Evolutionary conservation across 2,113 vertebrate species (phyloP).

Genomic region (Pardalotus punctatus): DNA sequence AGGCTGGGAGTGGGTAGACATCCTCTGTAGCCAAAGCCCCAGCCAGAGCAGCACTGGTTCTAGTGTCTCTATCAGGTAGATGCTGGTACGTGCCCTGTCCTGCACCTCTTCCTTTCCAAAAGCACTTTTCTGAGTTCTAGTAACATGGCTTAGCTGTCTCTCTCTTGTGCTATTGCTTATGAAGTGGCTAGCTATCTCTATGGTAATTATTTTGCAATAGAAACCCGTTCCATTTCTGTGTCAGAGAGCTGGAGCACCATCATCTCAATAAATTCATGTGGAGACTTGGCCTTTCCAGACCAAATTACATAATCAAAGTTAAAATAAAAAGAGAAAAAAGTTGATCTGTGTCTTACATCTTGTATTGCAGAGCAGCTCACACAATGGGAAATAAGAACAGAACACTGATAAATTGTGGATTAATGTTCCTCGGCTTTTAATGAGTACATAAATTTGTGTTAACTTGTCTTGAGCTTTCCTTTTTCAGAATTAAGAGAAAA

Average conservation of each 20-base stretch:
- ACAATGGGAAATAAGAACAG: not conserved
- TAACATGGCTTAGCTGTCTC: not conserved
- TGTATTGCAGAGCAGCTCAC: not conserved
- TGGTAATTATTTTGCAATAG: not conserved
- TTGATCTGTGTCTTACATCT: not conserved
- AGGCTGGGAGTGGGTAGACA: not conserved
- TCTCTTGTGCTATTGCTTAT: not conserved
- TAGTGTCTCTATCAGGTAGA: not conserved
- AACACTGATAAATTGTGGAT: not conserved
- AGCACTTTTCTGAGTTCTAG: not conserved
- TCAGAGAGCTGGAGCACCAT: not conserved
- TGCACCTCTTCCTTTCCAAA: not conserved
- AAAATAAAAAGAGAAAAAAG: not conserved
- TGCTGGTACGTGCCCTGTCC: not conserved
- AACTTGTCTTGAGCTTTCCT: not conserved
- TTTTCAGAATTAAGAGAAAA: not conserved
- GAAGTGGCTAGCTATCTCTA: not conserved
- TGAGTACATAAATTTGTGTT: rapidly evolving
- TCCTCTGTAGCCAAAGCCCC: not conserved
- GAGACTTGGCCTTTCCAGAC: not conserved
- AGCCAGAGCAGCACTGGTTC: not conserved
- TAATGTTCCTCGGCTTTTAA: not conserved
- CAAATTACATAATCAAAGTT: not conserved
- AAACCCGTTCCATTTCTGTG: not conserved
- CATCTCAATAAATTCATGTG: not conserved